Conservation (phyloP, 2,888 invertebrate genomes). For the Drosophila paracracens region DNA sequence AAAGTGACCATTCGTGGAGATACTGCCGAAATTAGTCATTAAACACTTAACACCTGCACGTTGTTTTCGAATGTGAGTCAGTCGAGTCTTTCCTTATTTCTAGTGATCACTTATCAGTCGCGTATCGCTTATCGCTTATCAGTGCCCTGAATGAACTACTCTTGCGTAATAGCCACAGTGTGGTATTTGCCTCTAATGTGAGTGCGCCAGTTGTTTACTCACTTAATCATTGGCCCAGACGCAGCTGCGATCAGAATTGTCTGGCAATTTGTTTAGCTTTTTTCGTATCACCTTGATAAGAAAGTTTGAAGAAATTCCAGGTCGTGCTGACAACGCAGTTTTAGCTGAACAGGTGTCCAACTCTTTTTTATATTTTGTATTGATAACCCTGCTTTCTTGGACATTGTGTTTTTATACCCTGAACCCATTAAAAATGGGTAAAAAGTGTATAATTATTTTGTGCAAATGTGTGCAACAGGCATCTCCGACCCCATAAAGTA, state of each 20-base stretch:
- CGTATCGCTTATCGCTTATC: constrained; percentile 27
- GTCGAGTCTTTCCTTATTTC: constrained; percentile 2
- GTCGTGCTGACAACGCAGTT: constrained; percentile 11
- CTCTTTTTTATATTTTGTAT: background rate
- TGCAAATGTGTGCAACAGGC: background rate
- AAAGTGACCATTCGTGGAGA: too few relatives aligned
- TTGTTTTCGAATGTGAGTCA: constrained; percentile 45
- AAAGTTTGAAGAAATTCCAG: constrained; percentile 4
- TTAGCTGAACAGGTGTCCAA: background rate
- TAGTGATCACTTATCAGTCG: constrained; percentile 19
- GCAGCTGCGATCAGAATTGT: constrained; percentile 27
- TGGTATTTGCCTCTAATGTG: constrained; percentile 2
- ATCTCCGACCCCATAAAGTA: background rate
- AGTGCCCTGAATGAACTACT: constrained; percentile 2
- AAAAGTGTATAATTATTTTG: background rate
- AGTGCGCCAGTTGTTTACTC: constrained; percentile 50
- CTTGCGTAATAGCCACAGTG: background rate
- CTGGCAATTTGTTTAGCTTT: constrained; percentile 32
- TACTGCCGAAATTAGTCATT: constrained; percentile 6
- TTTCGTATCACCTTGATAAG: constrained; percentile 30
- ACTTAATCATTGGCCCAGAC: background rate
- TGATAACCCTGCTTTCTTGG: background rate
- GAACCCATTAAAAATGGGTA: background rate
- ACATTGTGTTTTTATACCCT: background rate
- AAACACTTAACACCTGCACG: constrained; percentile 48